Evolutionary conservation across 1,140 invertebrate species (phyloP), one percentile per base, ranked within the genome.

Genomic region (Mactra quadrangularis): DNA sequence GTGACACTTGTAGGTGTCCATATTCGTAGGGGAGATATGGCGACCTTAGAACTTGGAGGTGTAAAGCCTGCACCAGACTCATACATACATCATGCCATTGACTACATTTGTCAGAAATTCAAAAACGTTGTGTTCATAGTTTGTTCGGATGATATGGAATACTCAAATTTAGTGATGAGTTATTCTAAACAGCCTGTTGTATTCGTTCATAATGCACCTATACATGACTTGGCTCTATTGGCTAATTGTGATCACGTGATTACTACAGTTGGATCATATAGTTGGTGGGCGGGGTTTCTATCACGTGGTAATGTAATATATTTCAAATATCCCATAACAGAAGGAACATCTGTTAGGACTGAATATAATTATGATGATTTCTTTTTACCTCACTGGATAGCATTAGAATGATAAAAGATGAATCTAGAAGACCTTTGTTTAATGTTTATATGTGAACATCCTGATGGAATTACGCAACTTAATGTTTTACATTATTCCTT

Each of bases 221-320:
- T 31, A n/a, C 91, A 94, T 82, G 87, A 90, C 57, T 47, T 90
- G 13, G 87, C 88, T 7, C 45, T 87, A 1, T 57, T 90, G 35
- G 29, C 87, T 17, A 38, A 15, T n/a, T n/a, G n/a, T n/a, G n/a
- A n/a, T n/a, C n/a, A n/a, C n/a, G n/a, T n/a, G n/a, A n/a, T n/a
- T n/a, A 9, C 89, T n/a, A 85, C 86, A 6, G 60, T 57, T 25
- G 89, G 89, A 1, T 87, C 85, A 0, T 90, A 72, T 71, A 85
- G 89, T 9, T 90, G 88, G 87, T 90, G 89, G 89, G 85, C 68
- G 11, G 89, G 85, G 7, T 90, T 85, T 81, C 71, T 90, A 25
- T 86, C 87, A 7, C 83, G 87, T 45, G 90, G 91, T 31, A 50
- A 83, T 3, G 76, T 75, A 11, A 45, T 89, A 15, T 90, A 91